These are phyloP conservation scores for Scolopax rusticola DNA, from an alignment of 2,797 vertebrate species.

Conservation along the genomic window DNA sequence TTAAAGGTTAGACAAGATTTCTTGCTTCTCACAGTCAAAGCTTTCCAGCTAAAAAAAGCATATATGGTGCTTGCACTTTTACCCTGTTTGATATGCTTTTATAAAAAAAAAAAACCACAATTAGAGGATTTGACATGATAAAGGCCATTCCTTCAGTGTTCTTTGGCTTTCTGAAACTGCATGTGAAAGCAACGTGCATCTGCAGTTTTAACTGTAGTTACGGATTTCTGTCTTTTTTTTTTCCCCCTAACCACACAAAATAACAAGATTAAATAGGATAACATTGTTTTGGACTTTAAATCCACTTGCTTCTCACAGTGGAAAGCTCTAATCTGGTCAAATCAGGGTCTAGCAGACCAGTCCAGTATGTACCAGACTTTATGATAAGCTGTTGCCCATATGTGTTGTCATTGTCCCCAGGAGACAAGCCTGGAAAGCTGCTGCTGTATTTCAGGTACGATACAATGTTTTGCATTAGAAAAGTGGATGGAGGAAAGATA, in stretches of 20 bases:
- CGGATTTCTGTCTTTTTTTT: not conserved
- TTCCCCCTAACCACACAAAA: not conserved
- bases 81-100: not conserved
- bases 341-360: slow-evolving; percentile 2
- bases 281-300: slow-evolving; percentile 52
- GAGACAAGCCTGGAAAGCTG: not conserved
- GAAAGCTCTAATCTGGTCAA: slow-evolving; percentile 38
- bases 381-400: slow-evolving; percentile 55
- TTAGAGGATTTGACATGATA: not conserved
- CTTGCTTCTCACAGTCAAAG: not conserved
- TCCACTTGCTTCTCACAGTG: slow-evolving; percentile 29
- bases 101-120: not conserved
- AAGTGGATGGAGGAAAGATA: slow-evolving; percentile 8
- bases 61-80: not conserved
- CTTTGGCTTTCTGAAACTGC: not conserved
- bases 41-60: not conserved
- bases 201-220: not conserved
- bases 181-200: not conserved
- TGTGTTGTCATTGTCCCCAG: slow-evolving; percentile 43
- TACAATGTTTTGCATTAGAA: slow-evolving; percentile 27
- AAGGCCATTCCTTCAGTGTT: not conserved
- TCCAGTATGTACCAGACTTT: slow-evolving; percentile 9
- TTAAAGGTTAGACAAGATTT: not conserved
- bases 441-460: slow-evolving; percentile 29
- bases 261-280: slow-evolving; percentile 55